Base-by-base conservation (phyloP, 35 echinoderm and acorn worm genomes). In the Apostichopus japonicus region DNA sequence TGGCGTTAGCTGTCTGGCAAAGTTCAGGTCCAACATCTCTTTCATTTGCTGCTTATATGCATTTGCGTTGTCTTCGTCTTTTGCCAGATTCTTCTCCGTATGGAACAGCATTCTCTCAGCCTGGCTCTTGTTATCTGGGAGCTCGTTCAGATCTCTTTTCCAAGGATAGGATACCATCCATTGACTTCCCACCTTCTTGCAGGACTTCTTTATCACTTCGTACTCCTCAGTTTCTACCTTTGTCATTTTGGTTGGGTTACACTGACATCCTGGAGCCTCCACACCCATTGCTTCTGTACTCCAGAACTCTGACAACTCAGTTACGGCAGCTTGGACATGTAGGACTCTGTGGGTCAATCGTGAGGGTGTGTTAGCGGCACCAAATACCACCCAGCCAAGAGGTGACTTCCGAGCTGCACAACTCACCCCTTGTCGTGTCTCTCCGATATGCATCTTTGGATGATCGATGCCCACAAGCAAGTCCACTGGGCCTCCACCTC, bases 301-400 rank as follows among this genome's bases (percentile, higher is more conserved):
- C 95, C 95, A 94, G 63, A 96, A 96, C 27, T 94, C 90, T 57
- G 88, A 54, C 54, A 94, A 61, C 58, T 94, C 95, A 13, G 94
- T 84, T n/a, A 6, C 17, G 9, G 92, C 44, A 4, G 79, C 55
- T 80, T 93, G 58, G 0, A 96, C 55, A 65, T 93, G 92, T 7
- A 96, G 79, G 19, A 96, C 92, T 90, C 79, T 23, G 67, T 77
- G 53, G 6, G 59, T 58, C n/a, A 10, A 55, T 5, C 19, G 11
- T 23, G 15, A 10, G 21, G 71, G 19, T 23, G 22, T 56, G 24
- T 23, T 21, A 13, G 83, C 8, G 14, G 84, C 22, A 21, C 94
- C 94, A 84, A 95, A 95, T 9, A 81, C 24, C 1, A 92, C 27
- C 90, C 90, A 91, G 24, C 93, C 79, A 23, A 92, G 23, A 24